Percentiles rank a stretch among this genome's conserved stretches.
Conservation (phyloP, 2,888 invertebrate genomes). For the Diloba caeruleocephala region DNA sequence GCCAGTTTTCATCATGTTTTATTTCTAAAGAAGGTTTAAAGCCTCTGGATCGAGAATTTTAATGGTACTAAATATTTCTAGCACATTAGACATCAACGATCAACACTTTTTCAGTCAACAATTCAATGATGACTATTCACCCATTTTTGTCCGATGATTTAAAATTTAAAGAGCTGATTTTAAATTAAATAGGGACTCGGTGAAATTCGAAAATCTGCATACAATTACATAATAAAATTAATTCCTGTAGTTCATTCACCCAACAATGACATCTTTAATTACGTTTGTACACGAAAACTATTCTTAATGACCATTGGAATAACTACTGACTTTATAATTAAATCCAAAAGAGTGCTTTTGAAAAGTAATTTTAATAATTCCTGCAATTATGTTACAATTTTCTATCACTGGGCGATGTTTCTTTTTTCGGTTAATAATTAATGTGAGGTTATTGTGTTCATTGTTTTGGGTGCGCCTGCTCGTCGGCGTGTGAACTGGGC, state of each 20-base stretch:
- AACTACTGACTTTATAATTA: constrained; percentile 41
- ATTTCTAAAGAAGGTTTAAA: neutral
- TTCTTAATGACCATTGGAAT: constrained; percentile 34
- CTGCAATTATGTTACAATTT: constrained; percentile 42
- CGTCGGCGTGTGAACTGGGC: constrained; percentile 69
- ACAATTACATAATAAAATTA: constrained; percentile 30
- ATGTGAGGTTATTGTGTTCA: constrained; percentile 46
- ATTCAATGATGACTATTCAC: neutral
- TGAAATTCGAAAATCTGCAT: constrained; percentile 30
- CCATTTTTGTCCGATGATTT: neutral
- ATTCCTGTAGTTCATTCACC: constrained; percentile 28
- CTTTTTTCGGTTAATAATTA: constrained; percentile 41
- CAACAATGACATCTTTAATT: constrained; percentile 51
- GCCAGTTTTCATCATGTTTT: no score
- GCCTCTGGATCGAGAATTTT: neutral
- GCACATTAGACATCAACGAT: constrained; percentile 50
- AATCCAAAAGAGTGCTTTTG: constrained; percentile 37
- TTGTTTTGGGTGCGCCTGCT: constrained; percentile 66
- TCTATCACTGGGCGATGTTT: constrained; percentile 29
- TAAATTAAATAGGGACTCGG: constrained; percentile 6
- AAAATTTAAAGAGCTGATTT: neutral
- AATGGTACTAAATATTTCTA: neutral
- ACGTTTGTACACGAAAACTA: constrained; percentile 42
- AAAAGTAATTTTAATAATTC: constrained; percentile 44
- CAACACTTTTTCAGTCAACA: neutral